Conservation (phyloP, 1,140 invertebrate genomes). For the Drosophila mauritiana region DNA sequence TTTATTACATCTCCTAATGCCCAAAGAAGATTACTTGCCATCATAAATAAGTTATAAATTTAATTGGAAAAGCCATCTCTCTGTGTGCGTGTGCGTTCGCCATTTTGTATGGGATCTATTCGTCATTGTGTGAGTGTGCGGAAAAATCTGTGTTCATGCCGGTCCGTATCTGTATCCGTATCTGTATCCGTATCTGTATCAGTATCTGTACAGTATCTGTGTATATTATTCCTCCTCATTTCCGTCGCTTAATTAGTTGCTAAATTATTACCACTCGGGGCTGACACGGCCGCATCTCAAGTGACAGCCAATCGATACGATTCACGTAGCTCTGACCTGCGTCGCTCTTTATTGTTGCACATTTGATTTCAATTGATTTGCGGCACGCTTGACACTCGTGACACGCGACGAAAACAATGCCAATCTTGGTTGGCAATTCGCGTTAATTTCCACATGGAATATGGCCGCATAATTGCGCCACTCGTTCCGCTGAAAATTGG, state of each 20-base stretch:
- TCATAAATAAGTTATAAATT: conserved; percentile 82
- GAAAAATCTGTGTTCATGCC: conserved; percentile 19
- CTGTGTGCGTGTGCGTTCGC: conserved; percentile 1
- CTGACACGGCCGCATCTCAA: conserved; percentile 67
- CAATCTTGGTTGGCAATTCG: conserved; percentile 70
- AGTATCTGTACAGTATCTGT: conserved; percentile 6
- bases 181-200: too few species aligned
- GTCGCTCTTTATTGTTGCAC: conserved; percentile 54
- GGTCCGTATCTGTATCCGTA: conserved; percentile 10
- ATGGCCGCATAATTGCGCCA: conserved; percentile 62
- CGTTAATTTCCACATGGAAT: conserved; percentile 79
- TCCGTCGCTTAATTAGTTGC: conserved; percentile 76
- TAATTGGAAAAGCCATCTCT: conserved; percentile 67
- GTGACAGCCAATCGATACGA: conserved; percentile 61
- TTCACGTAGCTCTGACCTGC: conserved; percentile 17
- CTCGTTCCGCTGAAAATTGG: conserved; percentile 52
- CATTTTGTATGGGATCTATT: conserved; percentile 16
- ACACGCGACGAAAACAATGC: conserved; percentile 72
- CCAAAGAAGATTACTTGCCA: conserved; percentile 76
- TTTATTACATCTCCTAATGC: conserved; percentile 80
- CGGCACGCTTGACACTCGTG: conserved; percentile 29
- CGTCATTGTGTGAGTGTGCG: neutral
- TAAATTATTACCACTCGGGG: conserved; percentile 73
- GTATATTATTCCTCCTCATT: conserved; percentile 41
- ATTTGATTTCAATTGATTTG: conserved; percentile 64